Conservation (phyloP, 2,888 invertebrate species). For the Apamea epomidion region DNA sequence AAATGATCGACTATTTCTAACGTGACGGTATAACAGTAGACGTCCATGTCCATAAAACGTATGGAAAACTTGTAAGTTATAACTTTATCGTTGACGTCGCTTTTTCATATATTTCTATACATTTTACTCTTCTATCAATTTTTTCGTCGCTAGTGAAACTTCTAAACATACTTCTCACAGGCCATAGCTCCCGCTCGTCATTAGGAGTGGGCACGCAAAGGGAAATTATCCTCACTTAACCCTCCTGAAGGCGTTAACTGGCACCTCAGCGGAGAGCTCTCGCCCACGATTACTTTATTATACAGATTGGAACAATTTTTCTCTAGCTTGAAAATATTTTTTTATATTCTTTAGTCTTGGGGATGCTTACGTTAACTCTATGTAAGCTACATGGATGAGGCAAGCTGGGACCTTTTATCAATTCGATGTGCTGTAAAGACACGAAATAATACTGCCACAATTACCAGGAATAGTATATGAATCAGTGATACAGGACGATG, state of each 20-base stretch:
- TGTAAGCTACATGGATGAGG: neutral
- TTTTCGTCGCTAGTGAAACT: slow-evolving; percentile 2
- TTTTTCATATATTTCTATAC: too few relatives aligned
- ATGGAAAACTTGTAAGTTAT: too few relatives aligned
- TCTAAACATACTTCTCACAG: slow-evolving; percentile 15
- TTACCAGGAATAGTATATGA: neutral
- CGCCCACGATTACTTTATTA: slow-evolving; percentile 88
- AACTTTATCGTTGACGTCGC: too few relatives aligned
- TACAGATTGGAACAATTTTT: slow-evolving; percentile 87
- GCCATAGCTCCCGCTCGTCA: slow-evolving; percentile 77
- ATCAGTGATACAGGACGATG: too few relatives aligned
- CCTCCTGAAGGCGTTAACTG: slow-evolving; percentile 90
- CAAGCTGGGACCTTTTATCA: neutral
- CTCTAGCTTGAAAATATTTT: slow-evolving; percentile 71
- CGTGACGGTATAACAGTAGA: too few relatives aligned
- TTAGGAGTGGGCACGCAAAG: slow-evolving; percentile 89
- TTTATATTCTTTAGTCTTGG: slow-evolving; percentile 49
- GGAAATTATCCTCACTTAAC: slow-evolving; percentile 90
- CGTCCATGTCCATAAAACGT: too few relatives aligned
- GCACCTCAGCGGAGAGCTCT: slow-evolving; percentile 88
- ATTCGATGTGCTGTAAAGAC: neutral
- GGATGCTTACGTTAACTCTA: slow-evolving; percentile 12
- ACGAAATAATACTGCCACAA: neutral
- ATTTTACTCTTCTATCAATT: neutral
- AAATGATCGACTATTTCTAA: too few relatives aligned